These are phyloP conservation scores for Montipora foliosa DNA, from an alignment of 64 coral and sea anemone genomes.

Conservation along the genomic window DNA sequence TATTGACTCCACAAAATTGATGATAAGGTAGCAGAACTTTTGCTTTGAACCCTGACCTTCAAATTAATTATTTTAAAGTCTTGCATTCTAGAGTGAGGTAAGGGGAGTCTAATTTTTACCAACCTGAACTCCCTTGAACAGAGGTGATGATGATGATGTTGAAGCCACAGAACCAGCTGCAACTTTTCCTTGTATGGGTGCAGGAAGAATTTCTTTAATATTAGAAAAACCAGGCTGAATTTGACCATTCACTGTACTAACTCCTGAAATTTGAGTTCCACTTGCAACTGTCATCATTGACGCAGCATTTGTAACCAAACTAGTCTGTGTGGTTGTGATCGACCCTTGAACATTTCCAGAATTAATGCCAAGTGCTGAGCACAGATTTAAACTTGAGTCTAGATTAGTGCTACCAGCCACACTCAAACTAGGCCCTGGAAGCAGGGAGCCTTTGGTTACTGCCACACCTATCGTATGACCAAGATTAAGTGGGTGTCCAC, in stretches of 20 bases:
- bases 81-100: background rate
- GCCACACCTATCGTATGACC: constrained; percentile 46
- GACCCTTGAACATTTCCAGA: constrained; percentile 49
- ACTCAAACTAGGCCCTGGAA: constrained; percentile 49
- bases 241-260: constrained; percentile 32
- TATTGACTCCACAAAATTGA: too few species aligned
- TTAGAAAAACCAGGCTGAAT: constrained; percentile 34
- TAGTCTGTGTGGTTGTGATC: constrained; percentile 53
- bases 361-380: constrained; percentile 69
- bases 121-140: constrained; percentile 48
- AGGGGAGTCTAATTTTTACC: background rate
- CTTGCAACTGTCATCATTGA: constrained; percentile 66
- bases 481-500: constrained; percentile 80
- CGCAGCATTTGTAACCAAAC: constrained; percentile 56
- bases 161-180: constrained; percentile 47
- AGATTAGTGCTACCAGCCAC: constrained; percentile 24
- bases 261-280: constrained; percentile 39
- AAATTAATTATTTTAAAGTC: too few species aligned
- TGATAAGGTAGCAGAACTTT: too few species aligned
- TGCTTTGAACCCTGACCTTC: too few species aligned
- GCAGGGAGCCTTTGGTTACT: constrained; percentile 39
- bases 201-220: constrained; percentile 91
- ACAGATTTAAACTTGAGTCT: constrained; percentile 83
- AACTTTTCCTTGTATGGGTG: constrained; percentile 68
- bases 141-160: constrained; percentile 53